Evolutionary conservation across 1,140 invertebrate genomes (phyloP).

Genomic region (Pachyrhynchus sulphureomaculatus): DNA sequence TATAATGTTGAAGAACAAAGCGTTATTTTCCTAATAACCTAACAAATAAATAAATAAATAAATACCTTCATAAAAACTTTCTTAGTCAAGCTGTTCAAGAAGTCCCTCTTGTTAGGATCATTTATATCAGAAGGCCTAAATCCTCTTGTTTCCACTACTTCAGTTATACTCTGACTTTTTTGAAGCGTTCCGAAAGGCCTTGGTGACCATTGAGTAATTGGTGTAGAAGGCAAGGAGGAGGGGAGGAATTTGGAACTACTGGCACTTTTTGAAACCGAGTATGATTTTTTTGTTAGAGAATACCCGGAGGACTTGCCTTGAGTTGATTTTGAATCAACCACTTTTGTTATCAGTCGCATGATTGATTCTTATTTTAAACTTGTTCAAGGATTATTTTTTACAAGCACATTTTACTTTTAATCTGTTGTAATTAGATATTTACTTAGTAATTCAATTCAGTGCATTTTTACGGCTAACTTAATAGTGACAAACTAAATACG

Average conservation of each 20-base stretch:
- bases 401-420: too few relatives aligned
- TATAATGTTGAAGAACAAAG: too few relatives aligned
- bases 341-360: constrained; percentile 38
- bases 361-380: too few relatives aligned
- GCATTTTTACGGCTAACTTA: too few relatives aligned
- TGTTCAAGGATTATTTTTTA: too few relatives aligned
- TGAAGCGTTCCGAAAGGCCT: constrained; percentile 29
- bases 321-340: constrained; percentile 37
- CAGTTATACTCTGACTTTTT: constrained; percentile 41
- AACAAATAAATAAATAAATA: too few relatives aligned
- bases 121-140: constrained; percentile 82
- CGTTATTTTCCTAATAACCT: too few relatives aligned
- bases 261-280: constrained; percentile 34
- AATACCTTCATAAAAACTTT: constrained; percentile 77
- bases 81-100: constrained; percentile 75
- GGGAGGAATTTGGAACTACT: constrained; percentile 34
- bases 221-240: constrained; percentile 31
- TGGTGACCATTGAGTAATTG: constrained; percentile 28
- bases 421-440: too few relatives aligned
- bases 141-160: constrained; percentile 59
- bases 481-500: too few relatives aligned
- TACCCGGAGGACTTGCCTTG: constrained; percentile 25
- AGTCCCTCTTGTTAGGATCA: constrained; percentile 76
- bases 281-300: constrained; percentile 36
- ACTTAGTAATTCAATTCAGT: too few relatives aligned